Percentiles rank a stretch among this genome's conserved stretches.
Evolutionary conservation across 2,888 invertebrate species (phyloP).

Genomic region (Pinctada fucata): DNA sequence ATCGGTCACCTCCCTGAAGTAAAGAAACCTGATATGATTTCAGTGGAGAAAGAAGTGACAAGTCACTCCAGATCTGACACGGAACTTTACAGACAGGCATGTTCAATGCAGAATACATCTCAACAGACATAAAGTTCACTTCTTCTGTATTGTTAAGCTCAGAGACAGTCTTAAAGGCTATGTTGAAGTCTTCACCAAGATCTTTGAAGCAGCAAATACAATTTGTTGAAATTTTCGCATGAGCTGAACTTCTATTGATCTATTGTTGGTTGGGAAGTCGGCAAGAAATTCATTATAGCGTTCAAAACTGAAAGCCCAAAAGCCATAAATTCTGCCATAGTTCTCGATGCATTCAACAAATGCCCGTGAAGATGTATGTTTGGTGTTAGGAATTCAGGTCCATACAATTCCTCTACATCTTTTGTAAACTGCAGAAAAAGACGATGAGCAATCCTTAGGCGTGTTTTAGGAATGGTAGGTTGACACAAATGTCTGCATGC

Average conservation of each 20-base stretch:
- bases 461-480: background rate
- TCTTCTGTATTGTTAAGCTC: background rate
- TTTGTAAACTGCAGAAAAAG: background rate
- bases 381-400: conserved; percentile 7
- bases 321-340: conserved; percentile 3
- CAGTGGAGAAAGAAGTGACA: background rate
- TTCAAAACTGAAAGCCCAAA: conserved; percentile 14
- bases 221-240: conserved; percentile 11
- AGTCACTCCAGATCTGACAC: background rate
- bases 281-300: background rate
- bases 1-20: no score
- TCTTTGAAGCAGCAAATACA: background rate
- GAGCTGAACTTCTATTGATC: conserved; percentile 3
- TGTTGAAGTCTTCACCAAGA: background rate
- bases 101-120: background rate
- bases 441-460: background rate
- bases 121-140: background rate
- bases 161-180: background rate
- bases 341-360: conserved; percentile 1
- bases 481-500: background rate
- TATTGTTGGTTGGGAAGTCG: conserved; percentile 2
- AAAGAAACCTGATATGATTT: background rate
- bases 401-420: background rate
- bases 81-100: background rate
- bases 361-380: conserved; percentile 13